Conservation (phyloP, 2,888 invertebrate genomes). For the Drosophila formosana region DNA sequence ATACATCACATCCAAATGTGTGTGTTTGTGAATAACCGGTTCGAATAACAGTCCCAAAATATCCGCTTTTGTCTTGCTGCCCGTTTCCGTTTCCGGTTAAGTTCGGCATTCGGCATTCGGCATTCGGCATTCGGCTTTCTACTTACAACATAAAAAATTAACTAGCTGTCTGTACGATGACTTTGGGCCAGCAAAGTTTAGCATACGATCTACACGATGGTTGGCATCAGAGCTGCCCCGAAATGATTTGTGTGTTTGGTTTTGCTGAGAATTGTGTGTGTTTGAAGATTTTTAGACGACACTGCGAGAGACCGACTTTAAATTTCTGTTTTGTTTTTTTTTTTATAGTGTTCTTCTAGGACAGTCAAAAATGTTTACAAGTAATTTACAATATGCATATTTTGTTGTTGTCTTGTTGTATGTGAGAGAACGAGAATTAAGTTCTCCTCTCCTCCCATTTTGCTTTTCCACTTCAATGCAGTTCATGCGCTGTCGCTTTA, state of each 20-base stretch:
- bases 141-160: slow-evolving; percentile 54
- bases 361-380: slow-evolving; percentile 66
- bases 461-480: slow-evolving; percentile 9
- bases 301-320: slow-evolving; percentile 37
- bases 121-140: slow-evolving; percentile 20
- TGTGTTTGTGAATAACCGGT: slow-evolving; percentile 43
- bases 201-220: slow-evolving; percentile 25
- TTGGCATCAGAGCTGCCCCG: slow-evolving; percentile 46
- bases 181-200: slow-evolving; percentile 55
- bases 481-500: slow-evolving; percentile 17
- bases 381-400: slow-evolving; percentile 63
- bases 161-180: slow-evolving; percentile 44
- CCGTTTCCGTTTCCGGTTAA: slow-evolving; percentile 8
- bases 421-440: slow-evolving; percentile 18
- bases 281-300: background rate
- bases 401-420: slow-evolving; percentile 28
- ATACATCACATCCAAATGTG: slow-evolving; percentile 18
- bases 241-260: slow-evolving; percentile 33
- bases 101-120: slow-evolving; percentile 1
- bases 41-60: slow-evolving; percentile 16
- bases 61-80: slow-evolving; percentile 15
- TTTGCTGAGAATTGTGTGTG: too few relatives aligned
- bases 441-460: slow-evolving; percentile 5
- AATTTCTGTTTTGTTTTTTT: slow-evolving; percentile 6
- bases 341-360: slow-evolving; percentile 27